Evolutionary conservation across 2,113 vertebrate species (phyloP).

Genomic region (Ovis canadensis): DNA sequence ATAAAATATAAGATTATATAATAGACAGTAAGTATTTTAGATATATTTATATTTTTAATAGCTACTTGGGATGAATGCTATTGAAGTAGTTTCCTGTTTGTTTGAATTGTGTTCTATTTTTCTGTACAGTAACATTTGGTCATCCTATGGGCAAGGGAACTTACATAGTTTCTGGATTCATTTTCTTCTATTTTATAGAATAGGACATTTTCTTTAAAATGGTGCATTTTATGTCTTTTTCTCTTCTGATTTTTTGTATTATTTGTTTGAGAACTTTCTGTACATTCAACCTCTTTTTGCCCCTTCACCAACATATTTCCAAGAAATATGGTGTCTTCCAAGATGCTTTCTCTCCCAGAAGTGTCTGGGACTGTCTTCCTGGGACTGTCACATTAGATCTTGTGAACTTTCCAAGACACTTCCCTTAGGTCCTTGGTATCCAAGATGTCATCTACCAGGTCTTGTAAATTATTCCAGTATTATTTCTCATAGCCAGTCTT

Average conservation of each 20-base stretch:
- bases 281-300: neutral
- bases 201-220: neutral
- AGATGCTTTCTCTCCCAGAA: neutral
- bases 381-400: neutral
- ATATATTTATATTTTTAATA: neutral
- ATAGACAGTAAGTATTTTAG: neutral
- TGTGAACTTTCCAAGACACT: neutral
- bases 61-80: neutral
- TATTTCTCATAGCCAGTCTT: neutral
- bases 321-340: neutral
- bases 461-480: neutral
- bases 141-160: neutral
- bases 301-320: neutral
- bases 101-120: neutral
- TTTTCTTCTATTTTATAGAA: neutral
- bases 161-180: neutral
- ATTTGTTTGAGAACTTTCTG: neutral
- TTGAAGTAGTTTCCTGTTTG: neutral
- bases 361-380: neutral
- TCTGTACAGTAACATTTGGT: neutral
- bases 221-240: neutral
- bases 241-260: neutral
- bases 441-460: neutral
- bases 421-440: neutral
- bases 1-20: neutral